Conservation (phyloP, 2,797 vertebrate species). For the Pseudochirops corinnae region DNA sequence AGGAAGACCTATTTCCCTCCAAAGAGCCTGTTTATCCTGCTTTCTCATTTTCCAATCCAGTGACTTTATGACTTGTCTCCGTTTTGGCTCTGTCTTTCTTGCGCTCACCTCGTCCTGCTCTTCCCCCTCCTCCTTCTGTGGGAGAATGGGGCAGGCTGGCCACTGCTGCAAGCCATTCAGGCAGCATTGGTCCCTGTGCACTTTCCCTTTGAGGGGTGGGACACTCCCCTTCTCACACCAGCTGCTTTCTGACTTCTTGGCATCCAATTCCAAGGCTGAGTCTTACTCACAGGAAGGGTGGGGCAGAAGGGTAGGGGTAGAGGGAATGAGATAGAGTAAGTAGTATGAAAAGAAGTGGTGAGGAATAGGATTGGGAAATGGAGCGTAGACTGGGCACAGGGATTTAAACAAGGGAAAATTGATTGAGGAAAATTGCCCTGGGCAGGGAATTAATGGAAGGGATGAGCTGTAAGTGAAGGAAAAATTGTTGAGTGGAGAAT, state of each 20-base stretch:
- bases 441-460: not conserved
- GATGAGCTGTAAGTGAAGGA: not conserved
- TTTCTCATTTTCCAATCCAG: conserved; percentile 85
- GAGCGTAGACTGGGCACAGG: not conserved
- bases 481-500: not conserved
- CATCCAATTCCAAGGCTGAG: not conserved
- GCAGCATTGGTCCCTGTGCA: not conserved
- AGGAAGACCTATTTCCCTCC: conserved; percentile 81
- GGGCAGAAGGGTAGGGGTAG: not conserved
- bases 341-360: not conserved
- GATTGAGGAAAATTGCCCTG: not conserved
- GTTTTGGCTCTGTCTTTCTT: conserved; percentile 65
- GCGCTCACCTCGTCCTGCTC: conserved; percentile 30
- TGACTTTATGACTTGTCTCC: conserved; percentile 80
- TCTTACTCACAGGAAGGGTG: not conserved
- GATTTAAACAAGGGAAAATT: not conserved
- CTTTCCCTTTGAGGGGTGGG: not conserved
- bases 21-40: conserved; percentile 75
- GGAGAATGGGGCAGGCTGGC: not conserved
- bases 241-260: not conserved
- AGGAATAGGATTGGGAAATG: not conserved
- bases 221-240: not conserved
- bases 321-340: not conserved
- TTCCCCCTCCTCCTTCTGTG: fast-evolving
- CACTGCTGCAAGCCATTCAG: not conserved